Evolutionary conservation across 1,140 invertebrate genomes (phyloP).

Genomic region (Lordiphosa clarofinis): DNA sequence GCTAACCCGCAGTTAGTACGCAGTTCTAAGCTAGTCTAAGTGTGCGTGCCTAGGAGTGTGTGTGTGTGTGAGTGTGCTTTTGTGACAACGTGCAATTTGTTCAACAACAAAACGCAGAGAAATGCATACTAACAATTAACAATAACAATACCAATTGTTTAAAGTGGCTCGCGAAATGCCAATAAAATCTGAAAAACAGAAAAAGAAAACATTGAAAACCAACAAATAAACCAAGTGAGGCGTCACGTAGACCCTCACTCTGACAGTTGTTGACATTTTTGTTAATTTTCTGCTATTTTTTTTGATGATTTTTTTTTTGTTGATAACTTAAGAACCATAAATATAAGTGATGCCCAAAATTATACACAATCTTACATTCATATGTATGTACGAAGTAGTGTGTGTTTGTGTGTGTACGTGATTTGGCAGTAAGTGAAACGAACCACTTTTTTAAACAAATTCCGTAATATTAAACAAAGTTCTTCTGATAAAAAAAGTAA

Average conservation of each 20-base stretch:
- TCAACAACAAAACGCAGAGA: conserved; percentile 22
- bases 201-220: conserved; percentile 15
- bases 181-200: conserved; percentile 16
- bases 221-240: too few species aligned
- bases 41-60: conserved; percentile 10
- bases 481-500: too few species aligned
- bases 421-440: too few species aligned
- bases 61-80: conserved; percentile 21
- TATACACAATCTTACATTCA: too few species aligned
- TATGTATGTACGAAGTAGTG: too few species aligned
- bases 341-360: too few species aligned
- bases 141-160: conserved; percentile 19
- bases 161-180: conserved; percentile 12
- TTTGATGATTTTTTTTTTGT: too few species aligned
- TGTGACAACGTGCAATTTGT: conserved; percentile 57
- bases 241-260: conserved; percentile 26
- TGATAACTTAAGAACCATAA: too few species aligned
- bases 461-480: too few species aligned
- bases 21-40: conserved; percentile 34
- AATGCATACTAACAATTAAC: conserved; percentile 10
- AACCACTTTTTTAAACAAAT: too few species aligned
- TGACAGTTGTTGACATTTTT: not conserved
- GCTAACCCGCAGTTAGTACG: conserved; percentile 61
- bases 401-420: too few species aligned
- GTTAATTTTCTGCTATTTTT: too few species aligned